phyloP scores from a whole-genome alignment of 2,888 invertebrate species.

The Caenorhabditis sp. region DNA sequence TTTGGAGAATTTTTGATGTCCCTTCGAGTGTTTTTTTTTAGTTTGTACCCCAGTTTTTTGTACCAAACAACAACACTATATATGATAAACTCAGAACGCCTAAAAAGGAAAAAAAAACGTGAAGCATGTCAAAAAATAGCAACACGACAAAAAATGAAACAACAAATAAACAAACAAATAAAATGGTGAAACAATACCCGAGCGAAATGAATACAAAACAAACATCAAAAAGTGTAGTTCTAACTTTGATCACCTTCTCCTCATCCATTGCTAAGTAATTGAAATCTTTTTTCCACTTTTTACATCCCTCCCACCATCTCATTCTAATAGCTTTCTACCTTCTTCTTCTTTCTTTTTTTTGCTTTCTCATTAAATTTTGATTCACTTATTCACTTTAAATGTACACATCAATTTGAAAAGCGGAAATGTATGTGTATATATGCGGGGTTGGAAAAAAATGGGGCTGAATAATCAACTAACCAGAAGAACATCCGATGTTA shows the following conservation, averaged over 20 bases:
- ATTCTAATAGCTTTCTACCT: neutral
- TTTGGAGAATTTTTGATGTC: no score
- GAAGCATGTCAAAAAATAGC: no score
- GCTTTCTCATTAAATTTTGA: conserved; percentile 18
- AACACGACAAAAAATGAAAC: neutral
- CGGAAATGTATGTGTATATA: neutral
- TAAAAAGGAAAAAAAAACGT: no score
- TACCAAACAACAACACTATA: no score
- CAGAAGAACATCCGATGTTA: conserved; percentile 33
- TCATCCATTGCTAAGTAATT: conserved; percentile 7
- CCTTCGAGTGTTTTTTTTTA: no score
- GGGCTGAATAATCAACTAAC: conserved; percentile 16
- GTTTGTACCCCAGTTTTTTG: no score
- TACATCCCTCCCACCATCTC: neutral
- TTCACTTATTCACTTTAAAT: conserved; percentile 20
- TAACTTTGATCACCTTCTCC: conserved; percentile 3
- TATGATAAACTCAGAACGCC: no score
- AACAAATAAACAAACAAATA: conserved; percentile 2
- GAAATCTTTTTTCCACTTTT: neutral
- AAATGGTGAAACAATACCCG: conserved; percentile 10
- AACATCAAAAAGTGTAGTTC: neutral
- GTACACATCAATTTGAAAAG: conserved; percentile 4
- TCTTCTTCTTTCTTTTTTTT: no score
- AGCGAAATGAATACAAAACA: neutral
- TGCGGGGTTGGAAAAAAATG: neutral